Evolutionary conservation across 2,888 invertebrate species (phyloP).

Genomic region (Drosophila algonquin): DNA sequence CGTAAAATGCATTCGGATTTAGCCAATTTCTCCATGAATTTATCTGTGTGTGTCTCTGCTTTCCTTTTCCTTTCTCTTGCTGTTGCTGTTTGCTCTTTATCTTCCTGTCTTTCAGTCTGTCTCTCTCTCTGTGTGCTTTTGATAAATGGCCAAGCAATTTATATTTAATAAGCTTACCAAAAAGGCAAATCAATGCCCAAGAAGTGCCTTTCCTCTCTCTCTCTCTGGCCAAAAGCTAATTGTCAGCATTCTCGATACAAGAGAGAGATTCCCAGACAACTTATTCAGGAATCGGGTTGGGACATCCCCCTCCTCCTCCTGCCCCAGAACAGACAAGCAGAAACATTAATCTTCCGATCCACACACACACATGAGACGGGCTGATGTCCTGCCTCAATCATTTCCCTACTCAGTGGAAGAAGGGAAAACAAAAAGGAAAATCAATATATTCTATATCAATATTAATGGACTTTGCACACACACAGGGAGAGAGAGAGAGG

Average conservation of each 20-base stretch:
- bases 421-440: conserved; percentile 49
- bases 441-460: conserved; percentile 63
- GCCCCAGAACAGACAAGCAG: not conserved
- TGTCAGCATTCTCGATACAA: conserved; percentile 15
- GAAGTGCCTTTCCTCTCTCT: conserved; percentile 10
- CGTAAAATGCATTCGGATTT: conserved; percentile 55
- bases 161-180: conserved; percentile 44
- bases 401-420: conserved; percentile 11
- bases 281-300: conserved; percentile 22
- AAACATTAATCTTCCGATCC: conserved; percentile 38
- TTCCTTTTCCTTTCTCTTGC: not conserved
- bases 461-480: conserved; percentile 63
- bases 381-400: conserved; percentile 15
- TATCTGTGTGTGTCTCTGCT: not conserved
- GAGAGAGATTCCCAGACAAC: conserved; percentile 3
- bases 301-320: not conserved
- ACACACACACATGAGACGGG: conserved; percentile 4
- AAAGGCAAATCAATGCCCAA: conserved; percentile 25
- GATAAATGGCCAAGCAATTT: conserved; percentile 40
- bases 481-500: conserved; percentile 5
- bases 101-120: conserved; percentile 2
- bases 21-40: conserved; percentile 29
- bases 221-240: conserved; percentile 32
- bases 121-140: conserved; percentile 23
- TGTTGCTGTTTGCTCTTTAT: not conserved